These are phyloP conservation scores for Artibeus jamaicensis DNA, from an alignment of 2,797 vertebrate genomes.

Conservation along the genomic window DNA sequence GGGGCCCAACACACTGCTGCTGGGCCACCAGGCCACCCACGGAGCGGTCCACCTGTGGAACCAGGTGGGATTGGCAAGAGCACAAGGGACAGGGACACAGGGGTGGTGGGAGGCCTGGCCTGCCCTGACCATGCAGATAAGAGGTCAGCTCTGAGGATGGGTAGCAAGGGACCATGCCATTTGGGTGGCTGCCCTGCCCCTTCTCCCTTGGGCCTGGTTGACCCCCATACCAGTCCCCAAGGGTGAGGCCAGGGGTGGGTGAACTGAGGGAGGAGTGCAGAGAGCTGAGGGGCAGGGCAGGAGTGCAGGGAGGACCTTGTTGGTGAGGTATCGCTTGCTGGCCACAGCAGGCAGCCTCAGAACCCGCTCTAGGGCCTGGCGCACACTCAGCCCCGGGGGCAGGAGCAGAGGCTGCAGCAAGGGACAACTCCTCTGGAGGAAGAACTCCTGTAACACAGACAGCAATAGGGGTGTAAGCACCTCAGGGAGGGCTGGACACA, in stretches of 20 bases:
- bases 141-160: background rate
- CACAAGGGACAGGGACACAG: background rate
- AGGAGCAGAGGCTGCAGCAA: constrained; percentile 83
- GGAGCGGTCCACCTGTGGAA: constrained; percentile 92
- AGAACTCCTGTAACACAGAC: constrained; percentile 84
- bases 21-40: constrained; percentile 95
- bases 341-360: constrained; percentile 91
- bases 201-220: background rate
- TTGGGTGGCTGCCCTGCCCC: background rate
- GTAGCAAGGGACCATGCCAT: background rate
- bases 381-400: constrained; percentile 84
- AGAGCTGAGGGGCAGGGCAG: background rate
- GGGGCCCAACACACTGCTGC: constrained; percentile 95
- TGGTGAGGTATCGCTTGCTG: constrained; percentile 96
- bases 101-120: background rate
- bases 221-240: background rate
- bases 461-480: background rate
- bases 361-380: constrained; percentile 88
- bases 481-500: background rate
- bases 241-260: too few relatives aligned
- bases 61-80: background rate
- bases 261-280: background rate
- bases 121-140: background rate
- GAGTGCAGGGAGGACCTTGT: constrained; percentile 86
- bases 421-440: constrained; percentile 77